Base-by-base conservation (phyloP, 1,140 invertebrate genomes). In the Laodelphax striatellus region DNA sequence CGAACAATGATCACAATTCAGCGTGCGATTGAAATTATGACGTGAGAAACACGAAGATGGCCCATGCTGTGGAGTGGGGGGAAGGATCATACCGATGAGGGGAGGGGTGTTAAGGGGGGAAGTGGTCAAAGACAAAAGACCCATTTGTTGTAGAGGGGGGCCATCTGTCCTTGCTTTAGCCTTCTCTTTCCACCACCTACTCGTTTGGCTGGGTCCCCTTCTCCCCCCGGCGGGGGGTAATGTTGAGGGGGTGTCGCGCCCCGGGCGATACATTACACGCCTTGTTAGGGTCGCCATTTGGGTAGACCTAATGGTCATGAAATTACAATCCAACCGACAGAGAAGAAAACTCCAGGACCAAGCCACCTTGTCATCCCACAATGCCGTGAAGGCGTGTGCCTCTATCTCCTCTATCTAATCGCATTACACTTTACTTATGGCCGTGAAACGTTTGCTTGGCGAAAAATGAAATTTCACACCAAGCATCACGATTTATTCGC, bases 201-300 rank as follows among this genome's bases (percentile, higher is more conserved):
- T 19, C 46, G 34, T 38, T 38, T 38, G 9, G 46, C 46, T 22
- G 46, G 14, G 3, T 44, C n/a, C n/a, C n/a, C n/a, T n/a, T n/a
- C n/a, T 44, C 43, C 14, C 17, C 14, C 43, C 43, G 43, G 43
- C 43, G 14, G 43, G 17, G 43, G n/a, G n/a, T n/a, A 17, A 14
- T 8, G 46, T 22, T 50, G 46, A 50, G 46, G 16, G 46, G 21
- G 46, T 17, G 16, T 50, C 34, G 34, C 34, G 21, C 46, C 46
- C 9, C 16, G 21, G 46, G 46, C 46, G 16, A 8, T 50, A 17
- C 46, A 50, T 50, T 50, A 50, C 46, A 50, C 46, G 46, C 16
- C 46, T 50, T 50, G 46, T 50, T 50, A 50, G 46, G 46, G 46
- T 50, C 46, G 46, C 46, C 46, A 22, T 50, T 50, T 50, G 46